These are phyloP conservation scores for Sesamia nonagrioides DNA, from an alignment of 1,140 invertebrate species.

Conservation along the genomic window DNA sequence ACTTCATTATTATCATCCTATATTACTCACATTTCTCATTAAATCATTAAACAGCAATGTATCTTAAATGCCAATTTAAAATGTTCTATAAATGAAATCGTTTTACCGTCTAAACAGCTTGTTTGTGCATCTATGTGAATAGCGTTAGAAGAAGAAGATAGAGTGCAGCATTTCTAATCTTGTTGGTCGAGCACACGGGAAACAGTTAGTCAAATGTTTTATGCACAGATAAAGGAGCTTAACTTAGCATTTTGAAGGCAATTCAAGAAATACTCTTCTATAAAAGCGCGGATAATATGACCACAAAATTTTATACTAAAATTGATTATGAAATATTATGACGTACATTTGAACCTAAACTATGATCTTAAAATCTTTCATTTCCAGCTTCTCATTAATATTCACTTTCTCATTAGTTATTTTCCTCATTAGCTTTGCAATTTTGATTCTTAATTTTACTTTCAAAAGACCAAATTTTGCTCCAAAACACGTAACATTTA, in stretches of 20 bases:
- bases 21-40: too few relatives aligned
- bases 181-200: conserved; percentile 77
- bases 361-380: too few relatives aligned
- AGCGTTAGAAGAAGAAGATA: conserved; percentile 67
- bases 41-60: too few relatives aligned
- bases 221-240: conserved; percentile 65
- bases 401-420: background rate
- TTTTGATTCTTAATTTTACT: background rate
- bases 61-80: too few relatives aligned
- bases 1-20: too few relatives aligned
- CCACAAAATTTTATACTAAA: too few relatives aligned
- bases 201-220: conserved; percentile 71
- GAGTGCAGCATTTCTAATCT: conserved; percentile 80
- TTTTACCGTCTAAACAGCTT: conserved; percentile 63
- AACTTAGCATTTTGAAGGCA: conserved; percentile 16
- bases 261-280: background rate
- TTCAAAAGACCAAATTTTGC: conserved; percentile 60
- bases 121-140: conserved; percentile 68
- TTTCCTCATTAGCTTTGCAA: background rate
- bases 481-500: conserved; percentile 69
- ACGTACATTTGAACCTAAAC: background rate
- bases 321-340: too few relatives aligned
- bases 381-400: background rate
- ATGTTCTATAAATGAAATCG: too few relatives aligned
- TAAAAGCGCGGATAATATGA: too few relatives aligned